Base-by-base conservation (phyloP, 2,888 invertebrate genomes). In the Chloromyia formosa region DNA sequence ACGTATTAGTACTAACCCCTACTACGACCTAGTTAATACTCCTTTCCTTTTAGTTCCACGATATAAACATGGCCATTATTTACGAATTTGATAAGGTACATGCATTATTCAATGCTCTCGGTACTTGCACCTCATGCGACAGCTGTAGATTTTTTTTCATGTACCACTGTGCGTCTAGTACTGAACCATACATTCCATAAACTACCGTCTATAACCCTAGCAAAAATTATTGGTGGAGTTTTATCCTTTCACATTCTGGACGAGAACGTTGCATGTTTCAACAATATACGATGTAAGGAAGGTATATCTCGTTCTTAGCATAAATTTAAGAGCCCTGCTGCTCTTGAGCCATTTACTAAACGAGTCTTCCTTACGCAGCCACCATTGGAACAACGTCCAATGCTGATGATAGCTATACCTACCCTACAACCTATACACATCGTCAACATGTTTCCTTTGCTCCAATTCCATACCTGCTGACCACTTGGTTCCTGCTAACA, bases 321-420 rank as follows among this genome's bases (percentile, higher is more conserved):
- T 75, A 73, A 73, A 75, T 75, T 75, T 68, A 40, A 69, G 72
- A 54, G 73, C 69, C 62, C 64, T 72, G 68, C 53, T 69, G 75
- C 69, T 73, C 56, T 56, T 56, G 56, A 40, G 40, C 56, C 71
- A 56, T 71, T 56, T 56, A 40, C 71, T 35, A 71, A 58, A 58
- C 56, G 69, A 53, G 40, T 56, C 71, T 20, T 56, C 58, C 66
- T 62, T 27, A 27, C 23, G 1, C 60, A 14, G 10, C 23, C 9
- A 22, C 60, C 60, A 60, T n/a, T 7, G 27, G 60, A 22, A n/a
- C 27, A 22, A 23, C 60, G 7, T 7, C 23, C 62, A 22, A n/a
- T 60, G 27, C 18, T 27, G 40, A n/a, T 42, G 62, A n/a, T 62
- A 62, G 27, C 62, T 62, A 62, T 40, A 62, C 22, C 12, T 23